Percentiles rank a stretch among this genome's conserved stretches.
These are phyloP conservation scores for Caenorhabditis latens DNA, from an alignment of 1,140 invertebrate species.

Conservation along the genomic window DNA sequence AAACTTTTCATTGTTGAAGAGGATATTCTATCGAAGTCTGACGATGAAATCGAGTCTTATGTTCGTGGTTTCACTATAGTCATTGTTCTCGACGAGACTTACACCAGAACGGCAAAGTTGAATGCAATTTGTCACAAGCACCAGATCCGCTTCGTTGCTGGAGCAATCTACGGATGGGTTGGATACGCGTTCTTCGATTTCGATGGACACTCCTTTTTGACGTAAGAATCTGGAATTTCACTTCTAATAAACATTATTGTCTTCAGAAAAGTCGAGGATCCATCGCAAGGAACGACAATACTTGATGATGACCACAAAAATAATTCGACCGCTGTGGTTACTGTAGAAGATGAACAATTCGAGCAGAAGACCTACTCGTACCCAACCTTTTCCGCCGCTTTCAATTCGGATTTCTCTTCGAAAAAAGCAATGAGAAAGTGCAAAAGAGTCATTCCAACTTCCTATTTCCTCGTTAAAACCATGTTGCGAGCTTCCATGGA, in stretches of 20 bases:
- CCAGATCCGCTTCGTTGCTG: constrained; percentile 82
- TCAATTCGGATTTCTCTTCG: constrained; percentile 82
- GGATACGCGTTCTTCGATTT: constrained; percentile 93
- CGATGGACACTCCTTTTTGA: constrained; percentile 87
- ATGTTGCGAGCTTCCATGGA: constrained; percentile 85
- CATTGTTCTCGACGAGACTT: constrained; percentile 85
- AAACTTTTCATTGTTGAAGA: constrained; percentile 15
- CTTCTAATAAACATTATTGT: background rate
- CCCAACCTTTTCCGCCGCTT: constrained; percentile 83
- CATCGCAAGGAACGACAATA: background rate
- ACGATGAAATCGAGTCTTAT: background rate
- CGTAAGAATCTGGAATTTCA: constrained; percentile 81
- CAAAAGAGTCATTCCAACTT: constrained; percentile 78
- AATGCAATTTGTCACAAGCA: constrained; percentile 86
- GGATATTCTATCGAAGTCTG: background rate
- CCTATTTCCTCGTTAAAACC: constrained; percentile 80
- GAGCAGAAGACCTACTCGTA: constrained; percentile 78
- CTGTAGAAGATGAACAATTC: constrained; percentile 61
- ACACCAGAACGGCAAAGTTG: constrained; percentile 84
- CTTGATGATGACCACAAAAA: constrained; percentile 67
- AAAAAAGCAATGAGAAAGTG: constrained; percentile 79
- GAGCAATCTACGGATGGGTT: constrained; percentile 92
- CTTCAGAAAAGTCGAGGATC: constrained; percentile 70
- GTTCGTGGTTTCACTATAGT: constrained; percentile 86
- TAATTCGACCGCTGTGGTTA: constrained; percentile 10